Evolutionary conservation across 2,888 invertebrate species (phyloP).

Genomic region (Apamea sordens): DNA sequence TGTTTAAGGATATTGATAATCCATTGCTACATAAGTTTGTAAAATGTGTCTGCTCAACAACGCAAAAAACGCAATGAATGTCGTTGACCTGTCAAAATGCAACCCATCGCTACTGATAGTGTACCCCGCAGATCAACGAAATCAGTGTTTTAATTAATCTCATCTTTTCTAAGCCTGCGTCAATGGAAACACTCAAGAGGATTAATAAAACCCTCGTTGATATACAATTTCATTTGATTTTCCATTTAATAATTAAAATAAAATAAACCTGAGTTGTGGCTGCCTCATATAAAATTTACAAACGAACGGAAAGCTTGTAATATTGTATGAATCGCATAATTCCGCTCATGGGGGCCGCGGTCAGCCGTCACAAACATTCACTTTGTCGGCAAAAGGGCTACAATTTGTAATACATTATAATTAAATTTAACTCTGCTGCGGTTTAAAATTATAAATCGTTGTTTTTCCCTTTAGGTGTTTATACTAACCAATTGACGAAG

Average conservation of each 20-base stretch:
- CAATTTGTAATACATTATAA: constrained; percentile 21
- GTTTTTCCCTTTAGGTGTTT: not conserved
- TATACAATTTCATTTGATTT: not conserved
- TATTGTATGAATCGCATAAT: constrained; percentile 36
- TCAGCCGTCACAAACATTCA: constrained; percentile 40
- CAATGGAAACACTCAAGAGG: constrained; percentile 6
- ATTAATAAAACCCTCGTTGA: not conserved
- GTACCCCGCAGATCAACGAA: not conserved
- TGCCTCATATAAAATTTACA: constrained; percentile 47
- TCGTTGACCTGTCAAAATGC: no score
- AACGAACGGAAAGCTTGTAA: constrained; percentile 26
- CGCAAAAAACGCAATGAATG: no score
- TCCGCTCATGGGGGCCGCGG: constrained; percentile 17
- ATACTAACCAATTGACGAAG: no score
- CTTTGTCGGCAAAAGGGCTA: constrained; percentile 13
- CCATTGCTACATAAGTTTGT: no score
- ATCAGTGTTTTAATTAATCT: not conserved
- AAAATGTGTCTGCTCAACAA: no score
- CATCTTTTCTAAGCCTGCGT: not conserved
- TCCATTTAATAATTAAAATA: constrained; percentile 5
- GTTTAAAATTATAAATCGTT: not conserved
- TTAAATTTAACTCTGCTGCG: not conserved
- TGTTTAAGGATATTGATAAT: no score
- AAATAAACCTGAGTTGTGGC: constrained; percentile 7
- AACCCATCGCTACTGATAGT: no score